These are phyloP conservation scores for Ommatoiulus sabulosus DNA, from an alignment of 2,888 invertebrate genomes.

Conservation along the genomic window DNA sequence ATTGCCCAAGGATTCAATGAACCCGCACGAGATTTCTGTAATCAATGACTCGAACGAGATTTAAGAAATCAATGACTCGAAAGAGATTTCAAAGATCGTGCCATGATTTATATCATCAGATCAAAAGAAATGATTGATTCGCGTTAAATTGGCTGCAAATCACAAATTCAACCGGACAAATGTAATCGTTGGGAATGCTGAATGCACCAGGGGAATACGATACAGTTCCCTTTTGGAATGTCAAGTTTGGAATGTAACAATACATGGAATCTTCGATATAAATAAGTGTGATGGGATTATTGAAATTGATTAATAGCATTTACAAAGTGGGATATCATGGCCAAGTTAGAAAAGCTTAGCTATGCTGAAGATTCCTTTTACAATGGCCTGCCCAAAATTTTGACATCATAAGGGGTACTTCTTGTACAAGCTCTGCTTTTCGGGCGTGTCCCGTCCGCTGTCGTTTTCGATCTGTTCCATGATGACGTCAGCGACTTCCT, in stretches of 20 bases:
- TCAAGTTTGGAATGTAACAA: background rate
- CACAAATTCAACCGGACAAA: background rate
- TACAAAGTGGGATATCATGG: no score
- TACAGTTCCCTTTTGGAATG: background rate
- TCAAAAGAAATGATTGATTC: background rate
- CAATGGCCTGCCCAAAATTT: background rate
- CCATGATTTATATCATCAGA: background rate
- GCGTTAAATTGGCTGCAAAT: background rate
- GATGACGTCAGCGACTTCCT: constrained; percentile 70
- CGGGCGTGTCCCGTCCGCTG: background rate
- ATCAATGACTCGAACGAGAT: background rate
- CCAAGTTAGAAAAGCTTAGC: background rate
- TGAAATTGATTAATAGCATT: background rate
- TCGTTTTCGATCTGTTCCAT: background rate
- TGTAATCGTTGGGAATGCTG: background rate
- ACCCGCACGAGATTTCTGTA: background rate
- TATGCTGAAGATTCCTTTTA: background rate
- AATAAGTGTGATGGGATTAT: background rate
- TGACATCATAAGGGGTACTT: constrained; percentile 9
- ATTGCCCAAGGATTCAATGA: background rate
- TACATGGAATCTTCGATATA: background rate
- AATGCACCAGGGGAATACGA: background rate
- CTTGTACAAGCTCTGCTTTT: constrained; percentile 3
- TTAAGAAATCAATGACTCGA: background rate
- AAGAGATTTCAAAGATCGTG: background rate